A percentile compares a stretch with the other conserved stretches of the same genome.
Conservation (phyloP, 2,113 vertebrate genomes). For the Scopus umbretta region DNA sequence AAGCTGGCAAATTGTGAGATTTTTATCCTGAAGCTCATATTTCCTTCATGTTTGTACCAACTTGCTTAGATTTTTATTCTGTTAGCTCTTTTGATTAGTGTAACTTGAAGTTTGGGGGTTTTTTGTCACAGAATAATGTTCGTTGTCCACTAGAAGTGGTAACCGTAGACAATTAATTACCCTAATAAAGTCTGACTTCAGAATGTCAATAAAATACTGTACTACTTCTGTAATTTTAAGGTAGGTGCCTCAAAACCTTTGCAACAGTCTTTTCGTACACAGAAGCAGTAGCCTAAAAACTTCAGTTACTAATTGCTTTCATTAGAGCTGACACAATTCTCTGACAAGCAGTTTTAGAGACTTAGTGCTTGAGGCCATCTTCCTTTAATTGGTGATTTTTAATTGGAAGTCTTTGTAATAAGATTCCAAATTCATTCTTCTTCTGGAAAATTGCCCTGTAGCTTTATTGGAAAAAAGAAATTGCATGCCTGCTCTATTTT, state of each 20-base stretch:
- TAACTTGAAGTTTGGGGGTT: not conserved
- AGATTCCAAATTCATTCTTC: not conserved
- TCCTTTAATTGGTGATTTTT: constrained; percentile 49
- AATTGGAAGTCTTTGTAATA: constrained; percentile 19
- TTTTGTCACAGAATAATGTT: not conserved
- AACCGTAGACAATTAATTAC: not conserved
- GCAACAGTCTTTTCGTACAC: not conserved
- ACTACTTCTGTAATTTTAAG: not conserved
- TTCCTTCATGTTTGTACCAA: not conserved
- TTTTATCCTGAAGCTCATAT: not conserved
- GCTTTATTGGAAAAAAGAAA: constrained; percentile 1
- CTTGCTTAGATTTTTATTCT: not conserved
- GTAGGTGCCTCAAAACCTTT: not conserved
- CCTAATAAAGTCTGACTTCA: not conserved
- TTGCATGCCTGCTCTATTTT: constrained; percentile 20
- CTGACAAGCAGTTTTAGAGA: not conserved
- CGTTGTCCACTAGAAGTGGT: not conserved
- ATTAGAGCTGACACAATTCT: not conserved
- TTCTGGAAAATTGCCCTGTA: constrained; percentile 30
- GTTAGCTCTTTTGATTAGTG: not conserved
- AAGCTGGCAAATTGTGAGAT: not conserved
- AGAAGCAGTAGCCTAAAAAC: not conserved
- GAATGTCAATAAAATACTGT: not conserved
- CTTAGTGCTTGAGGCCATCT: not conserved
- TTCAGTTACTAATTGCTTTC: constrained; percentile 21